Evolutionary conservation across 2,888 invertebrate species (phyloP), one percentile per base, ranked within the genome.

Genomic region (Tridacna crocea): DNA sequence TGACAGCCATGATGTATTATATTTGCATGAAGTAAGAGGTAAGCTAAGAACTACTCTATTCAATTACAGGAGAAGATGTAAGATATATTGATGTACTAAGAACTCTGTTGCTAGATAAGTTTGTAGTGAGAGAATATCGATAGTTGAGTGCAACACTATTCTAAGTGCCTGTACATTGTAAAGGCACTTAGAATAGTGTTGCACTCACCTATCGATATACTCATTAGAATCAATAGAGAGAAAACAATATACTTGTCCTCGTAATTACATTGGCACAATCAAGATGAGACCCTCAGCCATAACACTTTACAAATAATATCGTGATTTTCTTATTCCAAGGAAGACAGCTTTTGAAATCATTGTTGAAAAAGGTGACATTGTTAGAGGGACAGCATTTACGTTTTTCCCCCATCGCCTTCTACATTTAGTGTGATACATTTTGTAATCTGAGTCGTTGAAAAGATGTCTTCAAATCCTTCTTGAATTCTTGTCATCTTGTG

Each of bases 181-280:
- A n/a, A n/a, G n/a, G n/a, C n/a, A n/a, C n/a, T n/a, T n/a, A n/a
- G n/a, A n/a, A n/a, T n/a, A n/a, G n/a, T n/a, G n/a, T n/a, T n/a
- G n/a, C n/a, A n/a, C n/a, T n/a, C n/a, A n/a, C n/a, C n/a, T n/a
- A n/a, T n/a, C n/a, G n/a, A n/a, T n/a, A 65, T 65, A 26, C 65
- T 65, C 65, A 65, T 65, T 65, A 65, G 65, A 65, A 65, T 65
- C 65, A 65, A 65, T 65, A 65, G 65, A 65, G 26, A 65, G 65
- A 65, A 65, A 65, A 65, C 65, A 65, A 65, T 65, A 65, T 65
- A 26, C 65, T 65, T 27, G 65, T 65, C 24, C 13, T 65, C 17
- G 65, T 65, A 65, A 65, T 65, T 65, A 65, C 27, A 26, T 65
- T 26, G 65, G 11, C 22, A 15, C 65, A 65, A 27, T 26, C 27